Evolutionary conservation across 1,140 invertebrate genomes (phyloP).

Genomic region (Drosophila asahinai): DNA sequence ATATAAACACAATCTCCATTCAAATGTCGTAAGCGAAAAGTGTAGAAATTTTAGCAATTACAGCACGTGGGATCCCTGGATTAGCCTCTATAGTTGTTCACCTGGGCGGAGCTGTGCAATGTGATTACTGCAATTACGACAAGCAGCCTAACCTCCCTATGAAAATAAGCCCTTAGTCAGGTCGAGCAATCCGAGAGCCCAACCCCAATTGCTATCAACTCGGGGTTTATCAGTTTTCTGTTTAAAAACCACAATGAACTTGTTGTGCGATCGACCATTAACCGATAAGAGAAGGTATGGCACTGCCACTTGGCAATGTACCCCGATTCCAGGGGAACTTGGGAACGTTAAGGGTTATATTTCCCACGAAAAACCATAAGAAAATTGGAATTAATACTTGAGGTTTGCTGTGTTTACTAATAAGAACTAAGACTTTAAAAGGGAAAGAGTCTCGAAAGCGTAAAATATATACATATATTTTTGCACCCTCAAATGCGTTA

Average conservation of each 20-base stretch:
- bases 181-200: constrained; percentile 5
- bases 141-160: constrained; percentile 2
- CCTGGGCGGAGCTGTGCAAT: constrained; percentile 21
- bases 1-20: neutral
- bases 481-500: too few species aligned
- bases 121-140: constrained; percentile 35
- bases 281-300: constrained; percentile 33
- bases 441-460: too few species aligned
- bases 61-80: constrained; percentile 7
- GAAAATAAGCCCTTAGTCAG: constrained; percentile 21
- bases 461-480: too few species aligned
- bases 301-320: neutral
- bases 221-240: constrained; percentile 25
- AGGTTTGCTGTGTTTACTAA: too few species aligned
- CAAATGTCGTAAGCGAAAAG: constrained; percentile 24
- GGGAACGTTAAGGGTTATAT: neutral
- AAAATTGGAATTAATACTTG: neutral
- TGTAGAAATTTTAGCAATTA: constrained; percentile 20
- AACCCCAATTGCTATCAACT: neutral
- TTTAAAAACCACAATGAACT: constrained; percentile 25
- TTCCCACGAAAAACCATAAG: neutral
- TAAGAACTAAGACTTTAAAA: neutral
- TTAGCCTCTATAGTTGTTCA: constrained; percentile 20
- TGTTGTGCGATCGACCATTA: constrained; percentile 21
- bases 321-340: neutral